A percentile compares a stretch with the other conserved stretches of the same genome.
Evolutionary conservation across 2,888 invertebrate genomes (phyloP).

Genomic region (Argyresthia albistria): DNA sequence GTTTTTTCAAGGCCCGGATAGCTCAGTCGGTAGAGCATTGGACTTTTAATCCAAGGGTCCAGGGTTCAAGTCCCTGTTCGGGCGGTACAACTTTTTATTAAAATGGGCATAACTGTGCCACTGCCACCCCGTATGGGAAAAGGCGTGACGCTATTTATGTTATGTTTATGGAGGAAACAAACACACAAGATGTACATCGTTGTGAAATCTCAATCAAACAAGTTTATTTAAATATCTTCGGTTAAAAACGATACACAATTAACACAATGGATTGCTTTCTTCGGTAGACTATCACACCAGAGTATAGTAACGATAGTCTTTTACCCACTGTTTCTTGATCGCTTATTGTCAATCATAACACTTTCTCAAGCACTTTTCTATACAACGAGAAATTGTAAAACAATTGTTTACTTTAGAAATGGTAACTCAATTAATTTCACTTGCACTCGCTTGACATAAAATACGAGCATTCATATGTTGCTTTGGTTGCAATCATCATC

Average conservation of each 20-base stretch:
- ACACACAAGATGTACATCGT: no score
- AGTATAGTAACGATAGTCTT: no score
- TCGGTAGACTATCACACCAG: not conserved
- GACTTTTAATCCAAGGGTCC: constrained; percentile 17
- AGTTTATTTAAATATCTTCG: not conserved
- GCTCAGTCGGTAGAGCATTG: constrained; percentile 17
- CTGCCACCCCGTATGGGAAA: no score
- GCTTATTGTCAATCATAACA: not conserved
- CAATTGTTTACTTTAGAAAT: no score
- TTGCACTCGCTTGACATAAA: no score
- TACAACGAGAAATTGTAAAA: no score
- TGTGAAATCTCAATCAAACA: no score
- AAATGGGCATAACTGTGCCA: no score
- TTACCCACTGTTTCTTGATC: not conserved
- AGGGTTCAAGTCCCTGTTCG: constrained; percentile 18
- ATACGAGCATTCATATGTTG: no score
- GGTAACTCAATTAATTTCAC: not conserved
- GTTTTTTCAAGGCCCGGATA: constrained; percentile 10
- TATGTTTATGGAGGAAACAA: no score
- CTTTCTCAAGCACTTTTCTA: not conserved
- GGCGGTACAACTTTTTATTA: not conserved
- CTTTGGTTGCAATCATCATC: no score
- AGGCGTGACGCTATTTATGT: no score
- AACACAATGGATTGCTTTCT: not conserved
- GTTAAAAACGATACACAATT: not conserved